Evolutionary conservation across 2,797 vertebrate species (phyloP).

Genomic region (Chloroceryle amazona): DNA sequence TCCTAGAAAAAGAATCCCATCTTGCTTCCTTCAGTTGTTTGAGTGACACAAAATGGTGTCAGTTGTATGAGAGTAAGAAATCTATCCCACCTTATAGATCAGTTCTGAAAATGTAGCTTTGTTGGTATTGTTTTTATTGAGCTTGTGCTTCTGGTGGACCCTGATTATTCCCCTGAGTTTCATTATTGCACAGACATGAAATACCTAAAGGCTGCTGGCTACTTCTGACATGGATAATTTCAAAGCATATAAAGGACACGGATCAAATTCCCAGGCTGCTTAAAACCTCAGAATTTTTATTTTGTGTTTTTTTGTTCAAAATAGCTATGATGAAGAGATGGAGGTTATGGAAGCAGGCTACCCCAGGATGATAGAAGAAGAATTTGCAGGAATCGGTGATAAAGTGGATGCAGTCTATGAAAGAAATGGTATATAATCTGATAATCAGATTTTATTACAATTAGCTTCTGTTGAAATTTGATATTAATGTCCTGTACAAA

Average conservation of each 20-base stretch:
- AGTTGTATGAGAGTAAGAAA: neutral
- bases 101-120: neutral
- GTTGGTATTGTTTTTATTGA: neutral
- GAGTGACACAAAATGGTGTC: neutral
- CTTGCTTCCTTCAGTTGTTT: neutral
- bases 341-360: conserved; percentile 88
- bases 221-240: neutral
- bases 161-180: neutral
- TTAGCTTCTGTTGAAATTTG: neutral
- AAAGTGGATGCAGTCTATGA: conserved; percentile 91
- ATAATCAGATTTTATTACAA: neutral
- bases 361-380: conserved; percentile 87
- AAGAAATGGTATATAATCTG: conserved; percentile 85
- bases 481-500: neutral
- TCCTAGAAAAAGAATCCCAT: neutral
- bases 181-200: neutral
- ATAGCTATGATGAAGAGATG: conserved; percentile 89
- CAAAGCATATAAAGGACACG: neutral
- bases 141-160: neutral
- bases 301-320: conserved; percentile 15
- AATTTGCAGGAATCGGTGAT: conserved; percentile 92
- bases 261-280: neutral
- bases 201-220: neutral
- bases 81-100: neutral
- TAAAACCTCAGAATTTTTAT: neutral